These are phyloP conservation scores for Invenusta paracnida DNA, from an alignment of 2,888 invertebrate species.

Conservation along the genomic window DNA sequence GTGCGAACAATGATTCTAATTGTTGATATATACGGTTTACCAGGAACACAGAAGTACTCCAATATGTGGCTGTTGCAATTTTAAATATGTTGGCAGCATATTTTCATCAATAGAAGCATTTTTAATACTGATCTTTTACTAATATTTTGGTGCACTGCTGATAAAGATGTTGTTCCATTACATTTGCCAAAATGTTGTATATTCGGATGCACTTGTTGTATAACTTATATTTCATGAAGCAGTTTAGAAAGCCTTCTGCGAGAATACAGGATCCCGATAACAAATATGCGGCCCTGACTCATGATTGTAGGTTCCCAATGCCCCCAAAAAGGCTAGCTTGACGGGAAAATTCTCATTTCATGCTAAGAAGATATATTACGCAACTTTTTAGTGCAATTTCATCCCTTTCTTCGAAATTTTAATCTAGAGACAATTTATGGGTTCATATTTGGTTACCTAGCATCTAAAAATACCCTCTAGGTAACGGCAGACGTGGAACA, in stretches of 20 bases:
- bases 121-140: background rate
- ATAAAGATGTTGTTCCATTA: background rate
- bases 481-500: background rate
- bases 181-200: background rate
- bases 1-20: slow-evolving; percentile 34
- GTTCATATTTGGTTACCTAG: background rate
- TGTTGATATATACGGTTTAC: slow-evolving; percentile 43
- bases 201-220: background rate
- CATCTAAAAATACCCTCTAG: slow-evolving; percentile 10
- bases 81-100: background rate
- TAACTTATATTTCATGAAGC: background rate
- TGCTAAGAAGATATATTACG: no score
- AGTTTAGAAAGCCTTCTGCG: background rate
- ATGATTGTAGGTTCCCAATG: background rate
- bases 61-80: slow-evolving; percentile 41
- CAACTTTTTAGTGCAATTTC: slow-evolving; percentile 8
- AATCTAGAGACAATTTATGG: background rate
- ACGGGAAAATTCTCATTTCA: no score
- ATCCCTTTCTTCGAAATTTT: background rate
- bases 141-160: background rate
- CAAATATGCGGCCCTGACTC: background rate
- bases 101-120: background rate
- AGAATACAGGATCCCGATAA: background rate
- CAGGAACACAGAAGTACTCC: slow-evolving; percentile 42
- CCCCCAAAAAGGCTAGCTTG: no score